Percentiles rank a stretch among this genome's conserved stretches.
Evolutionary conservation across 2,113 vertebrate genomes (phyloP).

Genomic region (Atherinomorus stipes): DNA sequence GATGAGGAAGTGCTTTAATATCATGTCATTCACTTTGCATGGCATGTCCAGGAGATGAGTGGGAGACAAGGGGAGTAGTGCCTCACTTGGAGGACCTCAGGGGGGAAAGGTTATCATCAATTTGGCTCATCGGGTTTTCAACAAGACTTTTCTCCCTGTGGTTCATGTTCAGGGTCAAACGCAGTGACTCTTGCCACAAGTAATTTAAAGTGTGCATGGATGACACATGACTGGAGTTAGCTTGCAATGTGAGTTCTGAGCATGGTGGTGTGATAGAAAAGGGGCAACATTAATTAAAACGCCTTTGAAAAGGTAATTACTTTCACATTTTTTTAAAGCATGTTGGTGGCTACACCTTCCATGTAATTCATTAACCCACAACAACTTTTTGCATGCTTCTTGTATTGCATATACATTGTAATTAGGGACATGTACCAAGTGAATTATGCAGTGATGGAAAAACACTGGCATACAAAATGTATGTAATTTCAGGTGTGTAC

Average conservation of each 20-base stretch:
- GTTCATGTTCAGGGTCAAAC: conserved; percentile 60
- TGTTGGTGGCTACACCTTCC: not conserved
- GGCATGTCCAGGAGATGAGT: conserved; percentile 55
- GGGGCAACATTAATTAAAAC: conserved; percentile 10
- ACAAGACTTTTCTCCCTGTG: conserved; percentile 30
- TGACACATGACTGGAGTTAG: conserved; percentile 26
- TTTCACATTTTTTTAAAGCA: conserved; percentile 12
- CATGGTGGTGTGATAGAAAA: not conserved
- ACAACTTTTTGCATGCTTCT: not conserved
- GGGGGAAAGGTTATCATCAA: conserved; percentile 60
- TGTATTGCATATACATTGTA: not conserved
- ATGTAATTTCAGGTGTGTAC: conserved; percentile 22
- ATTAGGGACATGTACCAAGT: conserved; percentile 3
- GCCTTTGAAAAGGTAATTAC: conserved; percentile 36
- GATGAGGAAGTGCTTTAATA: conserved; percentile 81
- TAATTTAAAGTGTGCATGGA: conserved; percentile 15
- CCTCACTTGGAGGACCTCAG: conserved; percentile 29
- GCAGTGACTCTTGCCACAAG: conserved; percentile 14
- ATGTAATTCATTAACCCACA: conserved; percentile 9
- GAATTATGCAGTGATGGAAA: conserved; percentile 4
- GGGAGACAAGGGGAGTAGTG: conserved; percentile 18
- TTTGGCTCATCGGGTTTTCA: conserved; percentile 52
- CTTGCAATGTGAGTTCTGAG: conserved; percentile 13
- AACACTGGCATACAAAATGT: conserved; percentile 6
- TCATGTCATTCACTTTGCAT: conserved; percentile 76